Conservation (phyloP, 2,797 vertebrate species). For the Betta splendens region DNA sequence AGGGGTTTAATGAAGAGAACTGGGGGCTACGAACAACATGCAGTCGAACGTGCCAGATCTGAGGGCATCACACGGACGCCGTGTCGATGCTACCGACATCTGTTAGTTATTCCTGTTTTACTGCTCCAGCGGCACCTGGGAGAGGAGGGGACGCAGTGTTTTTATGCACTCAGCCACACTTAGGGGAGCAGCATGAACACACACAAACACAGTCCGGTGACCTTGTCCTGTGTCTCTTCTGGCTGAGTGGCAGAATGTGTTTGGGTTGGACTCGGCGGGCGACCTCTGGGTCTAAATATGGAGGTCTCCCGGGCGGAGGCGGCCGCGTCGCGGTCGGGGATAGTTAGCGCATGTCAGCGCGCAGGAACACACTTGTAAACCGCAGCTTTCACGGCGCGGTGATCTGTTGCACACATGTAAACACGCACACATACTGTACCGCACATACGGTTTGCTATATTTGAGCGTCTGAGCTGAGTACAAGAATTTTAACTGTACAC, state of each 20-base stretch:
- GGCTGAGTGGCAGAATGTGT: constrained; percentile 55
- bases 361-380: constrained; percentile 42
- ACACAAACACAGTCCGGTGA: constrained; percentile 41
- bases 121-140: constrained; percentile 16
- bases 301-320: constrained; percentile 60
- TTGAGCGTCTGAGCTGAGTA: constrained; percentile 1
- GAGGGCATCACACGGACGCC: constrained; percentile 30
- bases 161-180: constrained; percentile 44
- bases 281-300: constrained; percentile 68
- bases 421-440: constrained; percentile 3
- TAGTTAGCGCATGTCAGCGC: constrained; percentile 65
- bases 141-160: constrained; percentile 35
- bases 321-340: constrained; percentile 51
- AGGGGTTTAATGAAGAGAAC: constrained; percentile 55
- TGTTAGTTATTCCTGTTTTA: constrained; percentile 16
- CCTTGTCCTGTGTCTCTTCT: constrained; percentile 60
- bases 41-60: not conserved
- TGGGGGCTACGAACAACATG: constrained; percentile 11
- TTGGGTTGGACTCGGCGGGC: constrained; percentile 63
- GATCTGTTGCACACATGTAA: constrained; percentile 26
- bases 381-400: constrained; percentile 17
- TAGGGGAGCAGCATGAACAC: constrained; percentile 31
- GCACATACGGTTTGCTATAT: no score
- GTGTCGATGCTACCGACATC: constrained; percentile 30
- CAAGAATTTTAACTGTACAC: constrained; percentile 37